Conservation (phyloP, 1,140 invertebrate genomes). For the Drosophila tropicalis region DNA sequence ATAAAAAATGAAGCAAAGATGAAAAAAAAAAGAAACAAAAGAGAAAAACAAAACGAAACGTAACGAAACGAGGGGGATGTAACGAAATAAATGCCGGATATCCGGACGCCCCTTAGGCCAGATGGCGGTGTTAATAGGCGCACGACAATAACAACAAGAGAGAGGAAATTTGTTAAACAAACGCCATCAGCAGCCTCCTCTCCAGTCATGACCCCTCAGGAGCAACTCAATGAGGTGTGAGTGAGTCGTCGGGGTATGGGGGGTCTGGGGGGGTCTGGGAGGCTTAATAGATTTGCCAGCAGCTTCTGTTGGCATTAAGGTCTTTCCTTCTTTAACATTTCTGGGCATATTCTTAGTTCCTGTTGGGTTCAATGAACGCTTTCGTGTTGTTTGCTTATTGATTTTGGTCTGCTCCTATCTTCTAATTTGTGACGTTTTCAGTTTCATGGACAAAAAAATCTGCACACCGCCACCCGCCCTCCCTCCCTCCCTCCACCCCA, state of each 20-base stretch:
- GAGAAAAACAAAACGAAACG: slow-evolving; percentile 16
- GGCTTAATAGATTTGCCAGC: slow-evolving; percentile 19
- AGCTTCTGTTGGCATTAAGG: slow-evolving; percentile 11
- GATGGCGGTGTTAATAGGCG: slow-evolving; percentile 54
- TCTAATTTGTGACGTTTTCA: slow-evolving; percentile 74
- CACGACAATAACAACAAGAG: slow-evolving; percentile 27
- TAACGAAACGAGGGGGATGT: slow-evolving; percentile 7
- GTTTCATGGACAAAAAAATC: slow-evolving; percentile 66
- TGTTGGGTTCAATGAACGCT: slow-evolving; percentile 8
- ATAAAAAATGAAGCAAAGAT: slow-evolving; percentile 33
- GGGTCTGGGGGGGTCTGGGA: background rate
- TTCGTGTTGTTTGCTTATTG: slow-evolving; percentile 28
- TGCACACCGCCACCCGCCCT: too few relatives aligned
- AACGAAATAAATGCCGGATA: slow-evolving; percentile 74
- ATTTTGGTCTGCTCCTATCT: slow-evolving; percentile 42
- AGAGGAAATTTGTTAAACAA: slow-evolving; percentile 58
- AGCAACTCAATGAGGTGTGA: slow-evolving; percentile 6
- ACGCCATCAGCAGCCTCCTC: slow-evolving; percentile 20
- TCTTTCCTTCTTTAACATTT: slow-evolving; percentile 11
- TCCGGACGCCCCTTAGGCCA: slow-evolving; percentile 45
- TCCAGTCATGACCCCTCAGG: slow-evolving; percentile 3
- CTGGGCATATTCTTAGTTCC: background rate
- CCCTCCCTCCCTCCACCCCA: background rate
- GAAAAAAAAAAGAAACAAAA: slow-evolving; percentile 19
- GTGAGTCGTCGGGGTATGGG: background rate